These are phyloP conservation scores for Andrena hattorfiana DNA, from an alignment of 2,888 invertebrate species.

Conservation along the genomic window DNA sequence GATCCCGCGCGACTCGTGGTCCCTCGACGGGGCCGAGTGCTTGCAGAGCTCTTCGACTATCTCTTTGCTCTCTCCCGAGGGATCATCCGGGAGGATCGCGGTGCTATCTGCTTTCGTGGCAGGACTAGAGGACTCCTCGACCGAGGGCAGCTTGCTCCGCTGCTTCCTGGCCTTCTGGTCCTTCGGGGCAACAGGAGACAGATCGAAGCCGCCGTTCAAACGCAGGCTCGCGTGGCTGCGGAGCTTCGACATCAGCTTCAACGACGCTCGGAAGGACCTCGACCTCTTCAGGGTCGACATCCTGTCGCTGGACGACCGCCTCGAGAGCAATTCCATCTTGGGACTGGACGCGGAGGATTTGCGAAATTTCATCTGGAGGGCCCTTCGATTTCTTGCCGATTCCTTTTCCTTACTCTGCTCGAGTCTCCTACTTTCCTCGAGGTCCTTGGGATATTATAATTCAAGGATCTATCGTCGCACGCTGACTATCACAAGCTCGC, in stretches of 20 bases:
- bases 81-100: background rate
- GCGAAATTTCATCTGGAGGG: constrained; percentile 81
- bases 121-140: constrained; percentile 16
- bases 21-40: constrained; percentile 46
- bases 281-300: constrained; percentile 80
- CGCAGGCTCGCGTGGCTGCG: constrained; percentile 75
- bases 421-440: background rate
- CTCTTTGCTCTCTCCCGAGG: background rate
- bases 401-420: background rate
- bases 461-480: background rate
- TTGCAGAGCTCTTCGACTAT: constrained; percentile 2
- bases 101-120: background rate
- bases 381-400: constrained; percentile 7
- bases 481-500: background rate
- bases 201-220: constrained; percentile 67
- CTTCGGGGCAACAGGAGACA: constrained; percentile 58
- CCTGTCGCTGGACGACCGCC: constrained; percentile 70
- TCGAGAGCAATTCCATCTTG: constrained; percentile 80
- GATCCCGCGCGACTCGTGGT: constrained; percentile 69
- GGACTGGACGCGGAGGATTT: constrained; percentile 71
- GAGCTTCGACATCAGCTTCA: constrained; percentile 81
- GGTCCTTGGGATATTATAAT: background rate
- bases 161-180: constrained; percentile 19
- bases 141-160: background rate
- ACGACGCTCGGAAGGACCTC: constrained; percentile 81